Percentiles rank a stretch among this genome's conserved stretches.
Evolutionary conservation across 2,888 invertebrate species (phyloP).

Genomic region (Platerodrilus igneus): DNA sequence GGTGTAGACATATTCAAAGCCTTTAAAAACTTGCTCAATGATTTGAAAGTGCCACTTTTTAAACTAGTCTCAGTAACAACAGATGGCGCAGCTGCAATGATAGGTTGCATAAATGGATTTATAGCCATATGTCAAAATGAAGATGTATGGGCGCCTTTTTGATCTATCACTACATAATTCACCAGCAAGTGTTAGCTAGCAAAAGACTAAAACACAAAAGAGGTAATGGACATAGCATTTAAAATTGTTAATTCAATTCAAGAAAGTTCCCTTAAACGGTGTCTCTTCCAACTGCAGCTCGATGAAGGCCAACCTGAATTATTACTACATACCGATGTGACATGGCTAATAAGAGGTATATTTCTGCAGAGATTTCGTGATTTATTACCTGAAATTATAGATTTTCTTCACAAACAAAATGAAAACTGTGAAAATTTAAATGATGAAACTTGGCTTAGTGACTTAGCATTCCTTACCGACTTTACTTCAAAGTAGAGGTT

Average conservation of each 20-base stretch:
- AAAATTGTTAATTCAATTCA: constrained; percentile 23
- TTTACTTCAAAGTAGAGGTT: too few species aligned
- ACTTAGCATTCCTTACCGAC: constrained; percentile 19
- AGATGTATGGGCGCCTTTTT: constrained; percentile 4
- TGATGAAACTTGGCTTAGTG: constrained; percentile 11
- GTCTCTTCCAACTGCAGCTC: constrained; percentile 14
- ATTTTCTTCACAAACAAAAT: constrained; percentile 10
- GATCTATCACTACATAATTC: constrained; percentile 8
- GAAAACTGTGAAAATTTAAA: constrained; percentile 5
- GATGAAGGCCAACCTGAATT: constrained; percentile 10
- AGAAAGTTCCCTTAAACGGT: constrained; percentile 1
- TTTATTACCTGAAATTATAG: constrained; percentile 13
- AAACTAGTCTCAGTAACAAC: constrained; percentile 7
- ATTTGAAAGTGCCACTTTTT: constrained; percentile 5
- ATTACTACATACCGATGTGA: constrained; percentile 16
- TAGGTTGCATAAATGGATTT: constrained; percentile 2
- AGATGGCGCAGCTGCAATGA: constrained; percentile 5
- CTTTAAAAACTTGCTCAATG: constrained; percentile 12
- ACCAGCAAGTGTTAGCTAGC: constrained; percentile 5
- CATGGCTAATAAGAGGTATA: constrained; percentile 12
- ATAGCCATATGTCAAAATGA: constrained; percentile 7
- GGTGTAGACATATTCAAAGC: constrained; percentile 11
- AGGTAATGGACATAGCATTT: constrained; percentile 6
- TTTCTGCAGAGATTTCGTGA: constrained; percentile 16
- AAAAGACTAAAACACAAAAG: constrained; percentile 5